These are phyloP conservation scores for Brienomyrus longianalis DNA, from an alignment of 2,113 vertebrate species.

Conservation along the genomic window DNA sequence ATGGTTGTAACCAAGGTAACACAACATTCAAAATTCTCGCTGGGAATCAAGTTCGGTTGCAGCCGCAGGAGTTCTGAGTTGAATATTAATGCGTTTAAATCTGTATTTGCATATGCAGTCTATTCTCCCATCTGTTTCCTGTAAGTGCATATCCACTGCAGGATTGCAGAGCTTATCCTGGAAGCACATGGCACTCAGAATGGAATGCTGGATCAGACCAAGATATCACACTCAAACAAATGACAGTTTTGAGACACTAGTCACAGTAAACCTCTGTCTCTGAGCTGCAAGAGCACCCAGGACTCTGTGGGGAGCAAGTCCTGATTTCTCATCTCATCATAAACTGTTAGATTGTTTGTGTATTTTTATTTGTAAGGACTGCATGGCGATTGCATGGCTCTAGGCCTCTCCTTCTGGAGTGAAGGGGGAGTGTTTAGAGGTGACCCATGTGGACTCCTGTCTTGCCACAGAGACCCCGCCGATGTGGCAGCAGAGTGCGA, in stretches of 20 bases:
- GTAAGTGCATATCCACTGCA: not conserved
- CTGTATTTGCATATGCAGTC: not conserved
- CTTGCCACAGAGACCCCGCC: conserved; percentile 72
- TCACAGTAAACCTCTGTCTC: not conserved
- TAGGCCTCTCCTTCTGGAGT: not conserved
- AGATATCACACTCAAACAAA: not conserved
- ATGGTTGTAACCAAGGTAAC: not conserved
- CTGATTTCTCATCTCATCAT: not conserved
- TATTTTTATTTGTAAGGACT: not conserved
- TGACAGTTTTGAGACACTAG: not conserved
- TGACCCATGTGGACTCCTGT: not conserved
- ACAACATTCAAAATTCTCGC: not conserved
- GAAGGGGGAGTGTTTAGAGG: not conserved
- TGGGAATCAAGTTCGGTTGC: not conserved
- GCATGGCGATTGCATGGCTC: not conserved
- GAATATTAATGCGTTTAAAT: not conserved
- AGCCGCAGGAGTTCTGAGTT: not conserved
- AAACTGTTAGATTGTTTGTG: not conserved
- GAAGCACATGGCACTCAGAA: not conserved
- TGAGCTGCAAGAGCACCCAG: not conserved
- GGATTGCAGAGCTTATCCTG: not conserved
- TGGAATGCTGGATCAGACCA: not conserved
- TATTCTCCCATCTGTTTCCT: not conserved
- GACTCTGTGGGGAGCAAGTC: not conserved
- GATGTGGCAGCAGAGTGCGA: conserved; percentile 77